Percentiles rank a stretch among this genome's conserved stretches.
These are phyloP conservation scores for Pteropus rufus DNA, from an alignment of 2,797 vertebrate genomes.

Conservation along the genomic window DNA sequence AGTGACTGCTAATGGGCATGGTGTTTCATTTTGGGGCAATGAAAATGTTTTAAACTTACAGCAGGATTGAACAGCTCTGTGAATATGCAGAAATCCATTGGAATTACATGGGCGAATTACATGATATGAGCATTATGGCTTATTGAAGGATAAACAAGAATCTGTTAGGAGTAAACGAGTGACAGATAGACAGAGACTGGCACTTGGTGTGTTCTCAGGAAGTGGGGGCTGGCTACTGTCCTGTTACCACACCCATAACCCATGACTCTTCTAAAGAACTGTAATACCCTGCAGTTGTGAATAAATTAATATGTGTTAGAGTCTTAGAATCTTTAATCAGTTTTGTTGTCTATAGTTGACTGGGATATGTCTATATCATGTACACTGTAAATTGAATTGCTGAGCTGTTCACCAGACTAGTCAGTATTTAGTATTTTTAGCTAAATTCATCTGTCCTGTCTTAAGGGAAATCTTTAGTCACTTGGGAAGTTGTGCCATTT, in stretches of 20 bases:
- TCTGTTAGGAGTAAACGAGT: not conserved
- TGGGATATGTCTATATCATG: not conserved
- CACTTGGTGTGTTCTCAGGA: not conserved
- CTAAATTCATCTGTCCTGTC: not conserved
- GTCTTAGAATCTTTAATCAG: not conserved
- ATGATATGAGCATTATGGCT: not conserved
- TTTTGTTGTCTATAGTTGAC: not conserved
- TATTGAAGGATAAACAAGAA: not conserved
- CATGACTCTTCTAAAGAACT: not conserved
- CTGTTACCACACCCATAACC: not conserved
- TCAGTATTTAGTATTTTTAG: not conserved
- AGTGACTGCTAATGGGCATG: accelerated
- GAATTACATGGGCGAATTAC: not conserved
- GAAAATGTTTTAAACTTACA: not conserved
- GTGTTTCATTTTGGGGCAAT: not conserved
- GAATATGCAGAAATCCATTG: not conserved
- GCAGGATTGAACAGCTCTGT: not conserved
- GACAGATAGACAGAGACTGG: not conserved
- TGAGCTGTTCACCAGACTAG: not conserved
- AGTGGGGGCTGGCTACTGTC: accelerated
- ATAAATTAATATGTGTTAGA: not conserved
- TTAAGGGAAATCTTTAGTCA: not conserved
- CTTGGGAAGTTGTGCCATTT: not conserved
- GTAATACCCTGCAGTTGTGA: not conserved
- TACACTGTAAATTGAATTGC: not conserved